Base-by-base conservation (phyloP, 2,888 invertebrate species). In the Idaea dimidiata region DNA sequence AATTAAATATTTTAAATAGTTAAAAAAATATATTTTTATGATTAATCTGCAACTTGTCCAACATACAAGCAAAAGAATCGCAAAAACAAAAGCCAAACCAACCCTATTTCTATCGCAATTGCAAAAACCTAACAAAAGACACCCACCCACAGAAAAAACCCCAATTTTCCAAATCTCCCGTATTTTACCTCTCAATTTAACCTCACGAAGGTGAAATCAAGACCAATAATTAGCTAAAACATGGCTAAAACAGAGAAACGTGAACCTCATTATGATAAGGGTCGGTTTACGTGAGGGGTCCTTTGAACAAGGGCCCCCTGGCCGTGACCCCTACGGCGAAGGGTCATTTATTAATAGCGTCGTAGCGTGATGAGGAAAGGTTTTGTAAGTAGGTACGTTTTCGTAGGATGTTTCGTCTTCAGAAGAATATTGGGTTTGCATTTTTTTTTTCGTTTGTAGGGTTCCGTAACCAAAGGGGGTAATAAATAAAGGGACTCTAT, bases 171-270 rank as follows among this genome's bases (percentile, higher is more conserved):
- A 61, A 61, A 57, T 57, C 58, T 58, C 59, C 63, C 63, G 63
- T 63, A 63, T 63, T 60, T 17, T 61, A 57, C 59, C 60, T 62
- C 61, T 67, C 66, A 60, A 65, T 66, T 66, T 55, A 65, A 64
- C 68, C 65, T 63, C 59, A 71, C 70, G 62, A 66, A 68, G 68
- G 67, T 63, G 65, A 63, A 72, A 70, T 68, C 71, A 77, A 74
- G 77, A 78, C 76, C 74, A 78, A 81, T 80, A 75, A 81, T 81
- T 81, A 77, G 74, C 74, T 79, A 77, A 76, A 80, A 79, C 75
- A 79, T 81, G 76, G 74, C 74, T 79, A 77, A 76, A 80, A 79
- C 75, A 79, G 74, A 64, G 68, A 72, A 71, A 72, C 78, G 77
- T 81, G 76, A 78, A 72, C 71, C 68, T 73, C 72, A 79, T 79